These are phyloP conservation scores for Drosophila tanythrix DNA, from an alignment of 2,888 invertebrate species.

Conservation along the genomic window DNA sequence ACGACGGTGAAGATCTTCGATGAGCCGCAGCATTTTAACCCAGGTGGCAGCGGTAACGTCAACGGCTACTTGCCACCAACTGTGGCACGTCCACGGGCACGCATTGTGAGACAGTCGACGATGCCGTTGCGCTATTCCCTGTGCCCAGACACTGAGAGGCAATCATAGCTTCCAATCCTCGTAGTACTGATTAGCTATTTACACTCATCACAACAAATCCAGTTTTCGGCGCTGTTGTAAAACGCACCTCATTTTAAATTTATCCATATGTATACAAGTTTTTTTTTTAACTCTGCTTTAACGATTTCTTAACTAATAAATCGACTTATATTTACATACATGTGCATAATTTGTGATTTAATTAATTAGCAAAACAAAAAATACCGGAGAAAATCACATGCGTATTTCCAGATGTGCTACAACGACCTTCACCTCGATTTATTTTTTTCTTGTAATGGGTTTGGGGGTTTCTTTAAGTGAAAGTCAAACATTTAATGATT, in stretches of 20 bases:
- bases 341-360: slow-evolving; percentile 50
- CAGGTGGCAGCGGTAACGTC: neutral
- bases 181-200: slow-evolving; percentile 25
- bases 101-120: slow-evolving; percentile 45
- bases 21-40: slow-evolving; percentile 58
- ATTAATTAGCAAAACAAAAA: slow-evolving; percentile 1
- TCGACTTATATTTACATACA: slow-evolving; percentile 42
- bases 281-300: slow-evolving; percentile 19
- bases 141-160: slow-evolving; percentile 37
- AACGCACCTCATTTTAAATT: slow-evolving; percentile 23
- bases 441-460: neutral
- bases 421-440: slow-evolving; percentile 29
- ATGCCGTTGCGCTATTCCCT: slow-evolving; percentile 53
- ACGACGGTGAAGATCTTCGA: slow-evolving; percentile 82
- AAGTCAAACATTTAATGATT: slow-evolving; percentile 32
- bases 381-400: neutral
- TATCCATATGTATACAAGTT: neutral
- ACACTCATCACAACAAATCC: slow-evolving; percentile 38
- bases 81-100: slow-evolving; percentile 54
- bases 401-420: neutral
- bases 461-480: slow-evolving; percentile 11
- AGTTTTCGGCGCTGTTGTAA: slow-evolving; percentile 21
- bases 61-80: slow-evolving; percentile 59
- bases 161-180: neutral
- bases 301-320: slow-evolving; percentile 71